phyloP scores from a whole-genome alignment of 2,888 invertebrate genomes.

The Automeris io region DNA sequence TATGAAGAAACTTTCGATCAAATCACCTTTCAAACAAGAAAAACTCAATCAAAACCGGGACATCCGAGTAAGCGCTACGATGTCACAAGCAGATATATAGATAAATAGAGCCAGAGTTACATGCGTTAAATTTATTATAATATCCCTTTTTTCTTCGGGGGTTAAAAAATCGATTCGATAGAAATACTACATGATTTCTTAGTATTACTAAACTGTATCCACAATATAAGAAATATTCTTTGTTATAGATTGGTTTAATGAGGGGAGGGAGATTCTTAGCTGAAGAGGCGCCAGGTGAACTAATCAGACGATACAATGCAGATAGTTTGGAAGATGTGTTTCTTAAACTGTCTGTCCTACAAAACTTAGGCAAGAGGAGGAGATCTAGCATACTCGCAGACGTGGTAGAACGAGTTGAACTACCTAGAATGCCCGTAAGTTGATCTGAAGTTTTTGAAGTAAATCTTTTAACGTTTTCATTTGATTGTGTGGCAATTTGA shows the following conservation, averaged over 20 bases:
- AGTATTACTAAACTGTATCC: no score
- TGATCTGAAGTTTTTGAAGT: not conserved
- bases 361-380: conserved; percentile 88
- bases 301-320: conserved; percentile 83
- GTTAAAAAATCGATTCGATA: no score
- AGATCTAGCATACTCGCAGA: conserved; percentile 88
- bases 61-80: no score
- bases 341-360: conserved; percentile 85
- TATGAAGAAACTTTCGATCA: no score
- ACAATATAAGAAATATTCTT: no score
- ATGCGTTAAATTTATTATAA: no score
- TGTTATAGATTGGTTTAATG: conserved; percentile 88
- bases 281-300: conserved; percentile 85
- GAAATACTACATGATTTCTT: no score
- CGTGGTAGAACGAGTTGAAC: conserved; percentile 81
- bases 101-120: no score
- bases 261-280: conserved; percentile 90
- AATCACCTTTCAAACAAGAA: no score
- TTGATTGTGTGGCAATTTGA: not conserved
- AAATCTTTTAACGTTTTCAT: not conserved
- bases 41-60: no score
- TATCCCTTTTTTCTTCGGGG: no score
- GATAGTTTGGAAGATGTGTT: conserved; percentile 89
- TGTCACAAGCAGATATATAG: no score
- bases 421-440: conserved; percentile 80